phyloP scores from a whole-genome alignment of 2,113 vertebrate genomes.

The Turnix velox region DNA sequence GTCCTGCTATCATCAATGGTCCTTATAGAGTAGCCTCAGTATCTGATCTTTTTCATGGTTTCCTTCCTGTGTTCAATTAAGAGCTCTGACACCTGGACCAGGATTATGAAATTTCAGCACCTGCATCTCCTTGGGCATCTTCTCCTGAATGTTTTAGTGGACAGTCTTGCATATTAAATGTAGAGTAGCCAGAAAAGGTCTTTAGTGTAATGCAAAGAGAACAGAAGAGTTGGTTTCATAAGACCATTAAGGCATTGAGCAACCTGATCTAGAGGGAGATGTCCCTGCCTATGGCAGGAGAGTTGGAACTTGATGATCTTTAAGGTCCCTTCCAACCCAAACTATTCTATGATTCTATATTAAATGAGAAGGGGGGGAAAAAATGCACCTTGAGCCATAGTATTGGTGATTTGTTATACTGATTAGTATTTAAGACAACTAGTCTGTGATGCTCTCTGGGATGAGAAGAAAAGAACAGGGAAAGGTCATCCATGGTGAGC shows the following conservation, averaged over 20 bases:
- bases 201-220: not conserved
- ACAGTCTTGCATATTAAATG: not conserved
- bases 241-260: no score
- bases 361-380: not conserved
- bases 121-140: not conserved
- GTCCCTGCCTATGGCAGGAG: no score
- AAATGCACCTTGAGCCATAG: not conserved
- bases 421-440: not conserved
- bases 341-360: no score
- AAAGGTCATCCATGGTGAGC: no score
- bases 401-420: not conserved
- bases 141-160: not conserved
- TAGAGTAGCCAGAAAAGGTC: not conserved
- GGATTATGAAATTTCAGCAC: not conserved
- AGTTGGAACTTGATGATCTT: no score
- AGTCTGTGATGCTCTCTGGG: not conserved
- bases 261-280: no score
- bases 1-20: not conserved
- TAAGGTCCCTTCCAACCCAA: no score
- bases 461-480: no score
- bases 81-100: fast-evolving
- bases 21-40: not conserved
- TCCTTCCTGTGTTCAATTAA: fast-evolving
- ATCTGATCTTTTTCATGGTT: not conserved
- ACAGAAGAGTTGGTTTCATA: not conserved